These are phyloP conservation scores for Spheniscus humboldti DNA, from an alignment of 2,797 vertebrate species.

Conservation along the genomic window DNA sequence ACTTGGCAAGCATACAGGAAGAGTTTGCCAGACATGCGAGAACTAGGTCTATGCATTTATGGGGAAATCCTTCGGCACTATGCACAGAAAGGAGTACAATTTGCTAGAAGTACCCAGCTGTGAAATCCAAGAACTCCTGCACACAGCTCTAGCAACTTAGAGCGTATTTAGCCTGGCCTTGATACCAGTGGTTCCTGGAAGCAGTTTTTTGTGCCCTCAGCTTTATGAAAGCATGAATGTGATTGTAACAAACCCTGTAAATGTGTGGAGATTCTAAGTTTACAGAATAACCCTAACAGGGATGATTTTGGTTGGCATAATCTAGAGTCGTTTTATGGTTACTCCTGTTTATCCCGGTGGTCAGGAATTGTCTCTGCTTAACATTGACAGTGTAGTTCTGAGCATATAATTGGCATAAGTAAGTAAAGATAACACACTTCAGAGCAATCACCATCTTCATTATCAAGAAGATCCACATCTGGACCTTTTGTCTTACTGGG, in stretches of 20 bases:
- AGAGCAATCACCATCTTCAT: background rate
- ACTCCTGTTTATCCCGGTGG: background rate
- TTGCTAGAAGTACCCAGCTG: constrained; percentile 50
- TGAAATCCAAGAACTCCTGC: constrained; percentile 50
- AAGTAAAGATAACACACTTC: background rate
- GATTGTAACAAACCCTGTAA: background rate
- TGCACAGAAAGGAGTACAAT: constrained; percentile 40
- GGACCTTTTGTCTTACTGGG: background rate
- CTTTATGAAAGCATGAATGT: background rate
- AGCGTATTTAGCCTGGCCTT: background rate
- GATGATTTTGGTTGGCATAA: background rate
- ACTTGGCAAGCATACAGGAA: constrained; percentile 52
- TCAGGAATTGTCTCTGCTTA: background rate
- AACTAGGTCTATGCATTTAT: constrained; percentile 41
- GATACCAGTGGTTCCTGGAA: background rate
- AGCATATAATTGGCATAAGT: background rate
- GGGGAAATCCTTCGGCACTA: background rate
- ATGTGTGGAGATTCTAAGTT: background rate
- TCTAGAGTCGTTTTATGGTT: background rate
- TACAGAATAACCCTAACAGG: background rate
- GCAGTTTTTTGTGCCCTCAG: background rate
- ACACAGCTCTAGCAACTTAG: background rate
- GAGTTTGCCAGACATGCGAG: constrained; percentile 54
- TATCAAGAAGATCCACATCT: background rate
- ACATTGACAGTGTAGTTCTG: background rate